Base-by-base conservation (phyloP, 2,797 vertebrate species). In the Hylomyscus alleni region DNA sequence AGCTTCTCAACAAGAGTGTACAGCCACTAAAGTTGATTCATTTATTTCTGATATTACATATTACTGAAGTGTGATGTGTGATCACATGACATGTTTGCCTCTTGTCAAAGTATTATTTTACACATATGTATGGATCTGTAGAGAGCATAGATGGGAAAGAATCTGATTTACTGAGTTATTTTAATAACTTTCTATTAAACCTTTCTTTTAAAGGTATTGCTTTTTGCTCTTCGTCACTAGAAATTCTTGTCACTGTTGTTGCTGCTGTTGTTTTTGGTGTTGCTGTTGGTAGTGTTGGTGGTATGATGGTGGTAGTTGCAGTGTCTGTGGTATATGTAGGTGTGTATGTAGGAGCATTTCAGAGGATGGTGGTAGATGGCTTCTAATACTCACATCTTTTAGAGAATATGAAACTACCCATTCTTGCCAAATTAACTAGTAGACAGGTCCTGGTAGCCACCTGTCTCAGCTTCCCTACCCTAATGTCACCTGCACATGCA, bases 91-190 rank as follows among this genome's bases (percentile, higher is more conserved):
- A 69, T 76, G 60, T 82, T 90, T 94, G 58, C 90, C 78, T 93
- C 60, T 75, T 76, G 3, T 93, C 37, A n/a, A 83, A 85, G 90
- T 78, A 52, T 47, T 80, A 72, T 76, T 95, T 92, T 62, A 69
- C 20, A 65, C 37, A 50, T 56, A 62, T 2, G 84, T 58, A 40
- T 56, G 34, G 86, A 47, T 89, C 24, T 80, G 26, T 19, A 72
- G 52, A 58, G 26, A 40, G 65, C 13, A 62, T 31, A 40, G 34
- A 47, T n/a, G n/a, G 37, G 40, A 92, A 84, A 85, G 3, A 92
- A 84, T 60, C 60, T 56, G 3, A 81, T 90, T 96, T 50, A 80
- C 89, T 96, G 91, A 86, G 60, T 60, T 92, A 37, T 89, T 88
- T 81, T 84, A 89, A 47, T 93, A 87, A 82, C 81, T 77, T 62